Conservation (phyloP, 2,888 invertebrate genomes). For the Dasysyrphus tricinctus region DNA sequence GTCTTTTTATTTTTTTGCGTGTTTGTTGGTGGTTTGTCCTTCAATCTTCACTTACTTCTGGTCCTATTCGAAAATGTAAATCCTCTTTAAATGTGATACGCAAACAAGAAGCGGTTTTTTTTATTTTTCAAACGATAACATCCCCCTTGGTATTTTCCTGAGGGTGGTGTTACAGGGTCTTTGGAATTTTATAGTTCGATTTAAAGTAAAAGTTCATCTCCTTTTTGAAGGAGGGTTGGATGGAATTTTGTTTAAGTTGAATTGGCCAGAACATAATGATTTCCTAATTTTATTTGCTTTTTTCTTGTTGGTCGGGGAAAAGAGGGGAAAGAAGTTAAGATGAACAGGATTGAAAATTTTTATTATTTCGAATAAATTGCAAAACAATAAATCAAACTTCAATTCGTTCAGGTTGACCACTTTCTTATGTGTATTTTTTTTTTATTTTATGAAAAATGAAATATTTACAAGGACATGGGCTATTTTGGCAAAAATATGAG, state of each 20-base stretch:
- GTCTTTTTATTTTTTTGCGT: conserved; percentile 40
- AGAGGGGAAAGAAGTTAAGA: not conserved
- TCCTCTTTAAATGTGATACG: conserved; percentile 74
- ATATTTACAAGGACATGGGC: conserved; percentile 30
- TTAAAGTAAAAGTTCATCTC: conserved; percentile 58
- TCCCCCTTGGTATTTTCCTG: conserved; percentile 25
- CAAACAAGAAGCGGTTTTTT: conserved; percentile 60
- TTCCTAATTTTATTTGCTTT: conserved; percentile 72
- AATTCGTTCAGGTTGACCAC: conserved; percentile 73
- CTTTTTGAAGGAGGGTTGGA: conserved; percentile 36
- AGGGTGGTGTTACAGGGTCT: conserved; percentile 33
- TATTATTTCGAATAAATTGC: conserved; percentile 60
- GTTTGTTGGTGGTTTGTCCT: not conserved
- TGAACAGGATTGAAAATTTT: not conserved
- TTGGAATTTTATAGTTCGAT: conserved; percentile 56
- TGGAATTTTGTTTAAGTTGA: conserved; percentile 65
- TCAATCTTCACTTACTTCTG: not conserved
- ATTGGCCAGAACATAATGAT: conserved; percentile 74
- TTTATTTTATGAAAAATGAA: conserved; percentile 49
- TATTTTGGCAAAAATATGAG: not conserved
- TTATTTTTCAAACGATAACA: conserved; percentile 56
- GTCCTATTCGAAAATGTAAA: conserved; percentile 71
- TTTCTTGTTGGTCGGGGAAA: not conserved
- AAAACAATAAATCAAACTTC: conserved; percentile 68
- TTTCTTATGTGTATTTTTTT: conserved; percentile 8